A percentile compares a stretch with the other conserved stretches of the same genome.
Evolutionary conservation across 2,113 vertebrate genomes (phyloP).

Genomic region (Perca fluviatilis): DNA sequence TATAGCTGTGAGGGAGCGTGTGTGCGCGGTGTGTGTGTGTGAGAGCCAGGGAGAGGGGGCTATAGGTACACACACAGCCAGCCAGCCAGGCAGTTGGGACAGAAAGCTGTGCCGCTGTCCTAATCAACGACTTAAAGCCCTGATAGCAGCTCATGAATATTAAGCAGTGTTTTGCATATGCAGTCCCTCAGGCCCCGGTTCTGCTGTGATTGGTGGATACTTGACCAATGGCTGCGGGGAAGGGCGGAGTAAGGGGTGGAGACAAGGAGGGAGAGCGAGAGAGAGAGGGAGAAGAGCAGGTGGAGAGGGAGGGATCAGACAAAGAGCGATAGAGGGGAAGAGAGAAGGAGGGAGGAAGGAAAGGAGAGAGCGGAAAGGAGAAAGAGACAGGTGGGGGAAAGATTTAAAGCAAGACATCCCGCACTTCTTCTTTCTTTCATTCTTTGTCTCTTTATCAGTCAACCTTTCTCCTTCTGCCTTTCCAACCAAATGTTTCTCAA

Average conservation of each 20-base stretch:
- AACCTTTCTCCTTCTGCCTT: slow-evolving; percentile 20
- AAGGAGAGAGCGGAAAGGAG: slow-evolving; percentile 65
- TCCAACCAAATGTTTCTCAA: slow-evolving; percentile 7
- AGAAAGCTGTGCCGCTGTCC: slow-evolving; percentile 93
- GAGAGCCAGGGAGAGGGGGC: slow-evolving; percentile 71
- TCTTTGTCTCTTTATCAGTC: slow-evolving; percentile 39
- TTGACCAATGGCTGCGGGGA: slow-evolving; percentile 88
- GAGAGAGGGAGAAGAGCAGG: slow-evolving; percentile 76
- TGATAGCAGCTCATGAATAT: slow-evolving; percentile 98
- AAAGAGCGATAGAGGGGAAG: slow-evolving; percentile 65
- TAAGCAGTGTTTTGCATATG: slow-evolving; percentile 95
- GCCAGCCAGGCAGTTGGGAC: slow-evolving; percentile 91
- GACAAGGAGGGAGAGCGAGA: slow-evolving; percentile 74
- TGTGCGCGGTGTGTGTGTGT: slow-evolving; percentile 52
- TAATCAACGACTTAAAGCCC: slow-evolving; percentile 99
- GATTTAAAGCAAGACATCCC: slow-evolving; percentile 79
- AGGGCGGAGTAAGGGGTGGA: slow-evolving; percentile 82
- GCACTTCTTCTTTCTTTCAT: slow-evolving; percentile 20
- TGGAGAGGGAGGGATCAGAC: slow-evolving; percentile 80
- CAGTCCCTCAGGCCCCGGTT: slow-evolving; percentile 89
- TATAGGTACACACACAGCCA: slow-evolving; percentile 73
- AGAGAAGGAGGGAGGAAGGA: slow-evolving; percentile 55
- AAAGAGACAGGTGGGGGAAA: slow-evolving; percentile 78
- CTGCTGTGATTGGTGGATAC: slow-evolving; percentile 88
- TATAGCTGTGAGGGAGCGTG: slow-evolving; percentile 58